A percentile compares a stretch with the other conserved stretches of the same genome.
These are phyloP conservation scores for Ailuropoda melanoleuca DNA, from an alignment of 2,113 vertebrate genomes.

Conservation along the genomic window DNA sequence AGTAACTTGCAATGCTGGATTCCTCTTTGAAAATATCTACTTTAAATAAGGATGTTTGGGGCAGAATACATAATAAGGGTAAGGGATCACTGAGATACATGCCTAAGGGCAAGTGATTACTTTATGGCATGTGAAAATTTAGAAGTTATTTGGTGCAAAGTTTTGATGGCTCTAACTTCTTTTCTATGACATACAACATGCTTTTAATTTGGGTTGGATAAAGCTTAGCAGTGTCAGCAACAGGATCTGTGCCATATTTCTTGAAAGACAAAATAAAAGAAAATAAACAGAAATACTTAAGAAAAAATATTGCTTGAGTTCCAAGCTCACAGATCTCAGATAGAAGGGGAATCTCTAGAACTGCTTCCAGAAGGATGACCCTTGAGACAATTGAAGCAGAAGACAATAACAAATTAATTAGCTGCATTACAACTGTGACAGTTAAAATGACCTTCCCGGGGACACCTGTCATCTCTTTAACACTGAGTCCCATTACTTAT, in stretches of 20 bases:
- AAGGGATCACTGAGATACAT: not conserved
- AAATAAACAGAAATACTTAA: not conserved
- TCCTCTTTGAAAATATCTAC: not conserved
- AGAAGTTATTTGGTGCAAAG: not conserved
- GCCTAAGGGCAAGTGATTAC: not conserved
- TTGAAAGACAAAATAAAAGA: not conserved
- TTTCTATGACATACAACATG: not conserved
- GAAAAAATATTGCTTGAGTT: not conserved
- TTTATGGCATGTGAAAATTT: not conserved
- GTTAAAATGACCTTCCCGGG: not conserved
- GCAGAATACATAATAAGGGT: not conserved
- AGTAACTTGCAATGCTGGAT: not conserved
- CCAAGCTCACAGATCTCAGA: not conserved
- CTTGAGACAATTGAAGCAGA: not conserved
- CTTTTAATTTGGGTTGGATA: not conserved
- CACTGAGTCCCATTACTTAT: not conserved
- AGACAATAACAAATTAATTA: not conserved
- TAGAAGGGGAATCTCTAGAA: not conserved
- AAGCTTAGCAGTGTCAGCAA: not conserved
- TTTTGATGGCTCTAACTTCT: not conserved
- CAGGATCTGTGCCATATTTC: not conserved
- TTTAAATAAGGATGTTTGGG: not conserved
- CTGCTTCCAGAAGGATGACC: not conserved
- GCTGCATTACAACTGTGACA: not conserved
- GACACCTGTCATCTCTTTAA: not conserved